A percentile compares a stretch with the other conserved stretches of the same genome.
Conservation (phyloP, 1,140 invertebrate genomes). For the Pentalonia nigronervosa region DNA sequence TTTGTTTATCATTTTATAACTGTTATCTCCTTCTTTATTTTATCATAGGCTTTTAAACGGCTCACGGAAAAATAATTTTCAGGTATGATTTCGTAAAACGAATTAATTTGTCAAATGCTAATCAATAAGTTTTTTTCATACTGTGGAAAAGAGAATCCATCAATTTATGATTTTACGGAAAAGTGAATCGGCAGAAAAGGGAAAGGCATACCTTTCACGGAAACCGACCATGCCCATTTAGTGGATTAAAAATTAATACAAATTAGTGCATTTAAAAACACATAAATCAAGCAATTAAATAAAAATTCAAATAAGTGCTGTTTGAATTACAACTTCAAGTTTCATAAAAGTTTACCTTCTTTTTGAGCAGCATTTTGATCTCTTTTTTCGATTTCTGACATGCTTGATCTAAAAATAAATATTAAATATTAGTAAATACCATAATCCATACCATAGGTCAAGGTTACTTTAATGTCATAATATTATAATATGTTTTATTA, state of each 20-base stretch:
- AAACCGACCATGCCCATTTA: not conserved
- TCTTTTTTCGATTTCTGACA: slow-evolving; percentile 59
- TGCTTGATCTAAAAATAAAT: slow-evolving; percentile 59
- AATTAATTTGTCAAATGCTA: no score
- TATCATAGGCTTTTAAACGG: no score
- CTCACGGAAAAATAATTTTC: no score
- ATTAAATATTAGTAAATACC: not conserved
- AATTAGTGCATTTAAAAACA: not conserved
- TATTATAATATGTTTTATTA: not conserved
- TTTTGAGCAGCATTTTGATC: slow-evolving; percentile 54
- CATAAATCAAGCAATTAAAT: not conserved
- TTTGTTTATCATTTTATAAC: no score
- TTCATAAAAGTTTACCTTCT: slow-evolving; percentile 39
- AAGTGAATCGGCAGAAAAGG: no score
- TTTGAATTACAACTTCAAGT: not conserved
- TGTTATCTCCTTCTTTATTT: no score
- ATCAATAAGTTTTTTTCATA: no score
- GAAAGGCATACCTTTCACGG: no score
- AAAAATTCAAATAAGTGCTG: not conserved
- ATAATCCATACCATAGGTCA: not conserved
- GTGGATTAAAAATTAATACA: not conserved
- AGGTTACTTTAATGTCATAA: not conserved
- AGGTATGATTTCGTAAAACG: no score
- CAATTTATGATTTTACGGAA: no score
- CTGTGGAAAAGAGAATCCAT: no score